These are phyloP conservation scores for Palythoa caribaeorum DNA, from an alignment of 92 coral and sea anemone species.

Conservation along the genomic window DNA sequence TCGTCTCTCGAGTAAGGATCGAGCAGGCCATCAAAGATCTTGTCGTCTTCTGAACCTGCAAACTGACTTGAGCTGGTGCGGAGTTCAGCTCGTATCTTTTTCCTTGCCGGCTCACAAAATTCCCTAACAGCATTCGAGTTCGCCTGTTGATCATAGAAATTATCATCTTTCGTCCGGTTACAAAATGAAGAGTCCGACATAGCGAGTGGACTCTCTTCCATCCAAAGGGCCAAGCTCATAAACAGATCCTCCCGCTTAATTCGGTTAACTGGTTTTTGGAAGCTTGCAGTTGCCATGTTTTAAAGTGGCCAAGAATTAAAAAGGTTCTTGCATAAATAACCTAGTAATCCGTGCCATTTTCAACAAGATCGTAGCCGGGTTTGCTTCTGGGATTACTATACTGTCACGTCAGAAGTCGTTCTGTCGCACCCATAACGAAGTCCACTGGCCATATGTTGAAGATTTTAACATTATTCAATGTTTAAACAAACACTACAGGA, in stretches of 20 bases:
- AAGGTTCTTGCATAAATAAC: background rate
- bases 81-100: constrained; percentile 7
- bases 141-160: background rate
- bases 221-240: constrained; percentile 76
- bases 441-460: no score
- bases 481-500: no score
- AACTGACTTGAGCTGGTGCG: no score
- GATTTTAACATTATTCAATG: no score
- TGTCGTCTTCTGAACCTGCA: background rate
- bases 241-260: constrained; percentile 63
- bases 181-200: constrained; percentile 2
- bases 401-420: no score
- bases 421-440: no score
- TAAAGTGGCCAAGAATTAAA: background rate
- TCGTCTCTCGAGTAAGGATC: background rate
- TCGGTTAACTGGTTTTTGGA: constrained; percentile 29
- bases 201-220: constrained; percentile 77
- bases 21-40: background rate
- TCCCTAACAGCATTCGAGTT: background rate
- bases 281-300: constrained; percentile 35
- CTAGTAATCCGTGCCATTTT: no score
- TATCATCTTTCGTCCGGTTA: constrained; percentile 6
- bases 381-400: no score
- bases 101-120: constrained; percentile 22
- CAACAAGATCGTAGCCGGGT: no score